Evolutionary conservation across 2,888 invertebrate species (phyloP).

Genomic region (Conistra vaccinii): DNA sequence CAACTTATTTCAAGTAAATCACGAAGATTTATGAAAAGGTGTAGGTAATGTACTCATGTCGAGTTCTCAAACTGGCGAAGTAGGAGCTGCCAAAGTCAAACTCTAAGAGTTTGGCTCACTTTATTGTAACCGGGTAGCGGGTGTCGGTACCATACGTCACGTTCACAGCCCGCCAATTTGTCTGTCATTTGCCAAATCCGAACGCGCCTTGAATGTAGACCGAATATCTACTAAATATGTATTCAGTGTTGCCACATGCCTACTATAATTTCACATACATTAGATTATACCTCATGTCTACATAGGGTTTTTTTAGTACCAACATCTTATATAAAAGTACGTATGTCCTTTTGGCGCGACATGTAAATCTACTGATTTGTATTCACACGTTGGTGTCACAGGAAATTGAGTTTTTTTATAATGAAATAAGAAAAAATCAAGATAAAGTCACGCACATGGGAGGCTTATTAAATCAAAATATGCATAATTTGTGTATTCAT

Average conservation of each 20-base stretch:
- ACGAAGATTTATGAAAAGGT: slow-evolving; percentile 47
- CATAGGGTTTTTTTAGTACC: slow-evolving; percentile 57
- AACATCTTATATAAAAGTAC: slow-evolving; percentile 28
- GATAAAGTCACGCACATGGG: slow-evolving; percentile 57
- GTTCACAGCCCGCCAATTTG: slow-evolving; percentile 82
- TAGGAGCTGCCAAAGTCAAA: slow-evolving; percentile 65
- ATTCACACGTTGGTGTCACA: slow-evolving; percentile 61
- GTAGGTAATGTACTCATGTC: slow-evolving; percentile 44
- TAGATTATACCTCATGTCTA: slow-evolving; percentile 60
- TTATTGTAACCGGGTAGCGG: slow-evolving; percentile 68
- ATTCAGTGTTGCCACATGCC: slow-evolving; percentile 64
- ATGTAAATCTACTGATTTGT: slow-evolving; percentile 67
- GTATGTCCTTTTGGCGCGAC: slow-evolving; percentile 33
- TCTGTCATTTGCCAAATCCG: slow-evolving; percentile 85
- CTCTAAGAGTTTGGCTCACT: slow-evolving; percentile 66
- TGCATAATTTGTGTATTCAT: slow-evolving; percentile 50
- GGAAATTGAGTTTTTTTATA: slow-evolving; percentile 62
- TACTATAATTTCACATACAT: slow-evolving; percentile 68
- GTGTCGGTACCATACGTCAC: slow-evolving; percentile 81
- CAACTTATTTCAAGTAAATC: slow-evolving; percentile 50
- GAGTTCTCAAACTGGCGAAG: slow-evolving; percentile 56
- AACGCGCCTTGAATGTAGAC: slow-evolving; percentile 79
- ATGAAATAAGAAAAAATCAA: slow-evolving; percentile 62
- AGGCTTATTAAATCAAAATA: slow-evolving; percentile 62
- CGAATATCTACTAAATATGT: slow-evolving; percentile 69